phyloP scores from a whole-genome alignment of 2,888 invertebrate species.

The Chrysodeixis includens region DNA sequence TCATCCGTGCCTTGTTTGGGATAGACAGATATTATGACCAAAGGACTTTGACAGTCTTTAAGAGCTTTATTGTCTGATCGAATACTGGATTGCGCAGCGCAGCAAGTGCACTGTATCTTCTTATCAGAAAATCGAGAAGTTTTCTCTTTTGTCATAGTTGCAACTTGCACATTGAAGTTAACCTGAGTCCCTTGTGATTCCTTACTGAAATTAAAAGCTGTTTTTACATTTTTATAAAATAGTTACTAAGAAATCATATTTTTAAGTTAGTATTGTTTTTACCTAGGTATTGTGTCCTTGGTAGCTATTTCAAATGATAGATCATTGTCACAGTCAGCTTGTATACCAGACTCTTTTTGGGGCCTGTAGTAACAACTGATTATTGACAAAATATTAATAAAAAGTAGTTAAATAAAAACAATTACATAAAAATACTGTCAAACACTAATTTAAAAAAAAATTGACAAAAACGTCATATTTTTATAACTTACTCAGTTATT shows the following conservation, averaged over 20 bases:
- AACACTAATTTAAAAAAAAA: too few species aligned
- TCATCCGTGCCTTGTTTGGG: constrained; percentile 68
- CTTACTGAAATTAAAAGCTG: constrained; percentile 51
- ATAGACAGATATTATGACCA: constrained; percentile 83
- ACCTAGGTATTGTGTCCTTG: constrained; percentile 27
- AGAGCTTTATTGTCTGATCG: constrained; percentile 34
- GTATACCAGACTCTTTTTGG: constrained; percentile 38
- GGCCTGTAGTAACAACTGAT: constrained; percentile 15
- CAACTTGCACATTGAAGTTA: constrained; percentile 62
- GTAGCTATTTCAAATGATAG: constrained; percentile 11
- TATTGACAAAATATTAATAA: not conserved
- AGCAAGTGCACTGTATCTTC: constrained; percentile 67
- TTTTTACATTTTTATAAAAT: constrained; percentile 19
- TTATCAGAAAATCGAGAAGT: constrained; percentile 58
- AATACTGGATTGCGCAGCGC: constrained; percentile 33
- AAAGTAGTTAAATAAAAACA: not conserved
- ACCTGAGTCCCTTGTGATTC: constrained; percentile 77
- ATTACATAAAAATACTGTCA: too few species aligned
- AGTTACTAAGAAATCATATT: not conserved
- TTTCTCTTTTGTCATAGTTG: constrained; percentile 25
- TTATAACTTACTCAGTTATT: too few species aligned
- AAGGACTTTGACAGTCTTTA: constrained; percentile 65
- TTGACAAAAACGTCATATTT: too few species aligned
- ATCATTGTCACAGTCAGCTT: constrained; percentile 40
- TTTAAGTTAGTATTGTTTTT: constrained; percentile 7